Percentiles rank a stretch among this genome's conserved stretches.
These are phyloP conservation scores for Dufourea novaeangliae DNA, from an alignment of 1,140 invertebrate genomes.

Conservation along the genomic window DNA sequence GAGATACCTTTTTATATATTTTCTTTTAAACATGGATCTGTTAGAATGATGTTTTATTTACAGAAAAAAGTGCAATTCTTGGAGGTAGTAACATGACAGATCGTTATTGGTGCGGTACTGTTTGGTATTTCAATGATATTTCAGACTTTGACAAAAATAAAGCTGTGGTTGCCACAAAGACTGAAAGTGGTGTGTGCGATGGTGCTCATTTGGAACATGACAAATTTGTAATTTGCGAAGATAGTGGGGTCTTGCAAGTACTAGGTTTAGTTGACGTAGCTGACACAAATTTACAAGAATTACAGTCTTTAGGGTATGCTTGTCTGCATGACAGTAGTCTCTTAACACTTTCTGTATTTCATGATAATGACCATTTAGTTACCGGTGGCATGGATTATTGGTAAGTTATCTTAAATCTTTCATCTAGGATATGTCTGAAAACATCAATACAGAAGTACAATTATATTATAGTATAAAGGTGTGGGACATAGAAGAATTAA, in stretches of 20 bases:
- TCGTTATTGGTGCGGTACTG: conserved; percentile 75
- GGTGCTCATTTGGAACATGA: conserved; percentile 64
- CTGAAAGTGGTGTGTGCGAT: conserved; percentile 69
- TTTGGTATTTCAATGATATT: conserved; percentile 71
- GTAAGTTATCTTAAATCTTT: conserved; percentile 58
- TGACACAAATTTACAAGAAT: conserved; percentile 35
- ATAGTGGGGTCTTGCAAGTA: conserved; percentile 74
- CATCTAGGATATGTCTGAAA: neutral
- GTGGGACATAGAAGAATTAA: conserved; percentile 72
- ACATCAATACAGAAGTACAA: conserved; percentile 19
- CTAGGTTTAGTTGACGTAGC: conserved; percentile 53
- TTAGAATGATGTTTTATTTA: conserved; percentile 39
- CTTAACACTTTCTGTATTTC: conserved; percentile 71
- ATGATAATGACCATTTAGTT: conserved; percentile 66
- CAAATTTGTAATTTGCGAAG: conserved; percentile 74
- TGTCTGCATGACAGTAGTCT: conserved; percentile 74
- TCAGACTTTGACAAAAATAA: conserved; percentile 62
- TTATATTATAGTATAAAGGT: conserved; percentile 74
- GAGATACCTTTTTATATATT: conserved; percentile 18
- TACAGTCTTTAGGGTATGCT: conserved; percentile 64
- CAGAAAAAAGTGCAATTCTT: conserved; percentile 75
- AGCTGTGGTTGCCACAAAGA: conserved; percentile 50
- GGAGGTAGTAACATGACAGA: conserved; percentile 76
- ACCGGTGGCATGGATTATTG: conserved; percentile 75
- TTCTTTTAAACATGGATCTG: neutral